These are phyloP conservation scores for Julus scandinavius DNA, from an alignment of 2,888 invertebrate species.

Conservation along the genomic window DNA sequence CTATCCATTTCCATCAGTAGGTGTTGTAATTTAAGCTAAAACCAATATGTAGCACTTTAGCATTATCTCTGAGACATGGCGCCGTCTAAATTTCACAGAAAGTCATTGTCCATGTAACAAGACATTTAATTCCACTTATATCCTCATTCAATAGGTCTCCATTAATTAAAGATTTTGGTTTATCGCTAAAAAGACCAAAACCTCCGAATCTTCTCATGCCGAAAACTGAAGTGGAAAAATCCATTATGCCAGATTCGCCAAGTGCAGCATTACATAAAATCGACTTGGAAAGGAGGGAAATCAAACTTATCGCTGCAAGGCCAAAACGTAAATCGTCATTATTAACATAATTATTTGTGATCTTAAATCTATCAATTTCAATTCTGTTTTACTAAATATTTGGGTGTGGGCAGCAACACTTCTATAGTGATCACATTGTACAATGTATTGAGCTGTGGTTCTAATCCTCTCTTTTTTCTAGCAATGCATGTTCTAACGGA, in stretches of 20 bases:
- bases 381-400: no score
- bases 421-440: background rate
- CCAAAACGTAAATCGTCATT: conserved; percentile 68
- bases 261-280: background rate
- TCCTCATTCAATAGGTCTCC: background rate
- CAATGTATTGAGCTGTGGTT: background rate
- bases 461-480: background rate
- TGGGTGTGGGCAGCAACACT: background rate
- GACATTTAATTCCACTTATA: background rate
- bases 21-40: no score
- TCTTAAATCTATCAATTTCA: background rate
- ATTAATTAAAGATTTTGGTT: conserved; percentile 64
- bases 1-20: no score
- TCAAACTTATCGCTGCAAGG: conserved; percentile 88
- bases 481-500: conserved; percentile 74
- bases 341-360: conserved; percentile 65
- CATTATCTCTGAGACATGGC: no score
- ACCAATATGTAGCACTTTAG: no score
- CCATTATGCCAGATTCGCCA: background rate
- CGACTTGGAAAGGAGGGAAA: conserved; percentile 77
- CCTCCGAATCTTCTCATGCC: conserved; percentile 64
- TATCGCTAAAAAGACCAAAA: conserved; percentile 83
- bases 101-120: background rate
- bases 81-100: no score
- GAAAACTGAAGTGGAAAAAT: conserved; percentile 49